These are phyloP conservation scores for Lordiphosa collinella DNA, from an alignment of 1,140 invertebrate species.

Conservation along the genomic window DNA sequence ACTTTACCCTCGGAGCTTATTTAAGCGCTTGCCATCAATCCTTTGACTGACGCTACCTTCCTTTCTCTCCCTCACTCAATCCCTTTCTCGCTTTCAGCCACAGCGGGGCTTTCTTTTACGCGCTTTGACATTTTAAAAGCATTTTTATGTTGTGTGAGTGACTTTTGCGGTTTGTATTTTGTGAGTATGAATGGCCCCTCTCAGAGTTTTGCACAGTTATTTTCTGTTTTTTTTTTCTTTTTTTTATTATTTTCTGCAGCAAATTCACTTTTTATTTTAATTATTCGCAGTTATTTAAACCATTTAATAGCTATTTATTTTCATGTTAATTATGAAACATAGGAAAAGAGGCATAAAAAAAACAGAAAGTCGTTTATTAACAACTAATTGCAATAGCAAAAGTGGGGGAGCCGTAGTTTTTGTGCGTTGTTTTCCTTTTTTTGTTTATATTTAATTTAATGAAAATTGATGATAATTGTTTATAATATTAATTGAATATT, in stretches of 20 bases:
- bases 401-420: neutral
- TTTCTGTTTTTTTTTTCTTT: constrained; percentile 1
- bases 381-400: constrained; percentile 40
- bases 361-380: constrained; percentile 34
- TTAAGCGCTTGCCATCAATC: constrained; percentile 66
- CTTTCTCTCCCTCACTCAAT: neutral
- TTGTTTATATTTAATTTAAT: constrained; percentile 51
- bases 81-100: constrained; percentile 4
- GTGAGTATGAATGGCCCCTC: constrained; percentile 4
- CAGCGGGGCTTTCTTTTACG: constrained; percentile 47
- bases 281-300: constrained; percentile 61
- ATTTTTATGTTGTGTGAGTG: constrained; percentile 68
- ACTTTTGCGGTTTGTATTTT: constrained; percentile 54
- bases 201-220: neutral
- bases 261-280: constrained; percentile 20
- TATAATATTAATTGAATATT: constrained; percentile 55
- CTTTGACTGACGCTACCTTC: constrained; percentile 37
- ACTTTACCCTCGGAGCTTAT: constrained; percentile 40
- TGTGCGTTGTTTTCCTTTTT: constrained; percentile 16
- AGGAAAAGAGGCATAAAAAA: constrained; percentile 3
- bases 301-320: constrained; percentile 66
- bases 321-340: constrained; percentile 53
- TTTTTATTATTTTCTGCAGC: neutral
- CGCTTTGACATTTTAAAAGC: constrained; percentile 78
- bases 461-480: constrained; percentile 62